phyloP scores from a whole-genome alignment of 2,797 vertebrate species.

The Poeciliopsis infans region DNA sequence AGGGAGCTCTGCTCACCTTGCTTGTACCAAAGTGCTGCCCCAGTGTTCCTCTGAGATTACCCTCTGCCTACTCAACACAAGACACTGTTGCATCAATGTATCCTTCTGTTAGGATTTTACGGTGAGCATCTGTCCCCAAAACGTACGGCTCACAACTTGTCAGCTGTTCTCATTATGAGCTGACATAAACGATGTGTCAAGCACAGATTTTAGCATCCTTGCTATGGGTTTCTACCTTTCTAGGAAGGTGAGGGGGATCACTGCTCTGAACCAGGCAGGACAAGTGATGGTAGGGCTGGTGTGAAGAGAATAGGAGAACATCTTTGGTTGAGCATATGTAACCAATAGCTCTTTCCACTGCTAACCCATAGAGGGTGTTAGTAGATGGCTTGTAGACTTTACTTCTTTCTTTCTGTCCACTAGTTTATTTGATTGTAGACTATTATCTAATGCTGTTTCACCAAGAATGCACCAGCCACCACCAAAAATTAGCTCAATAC shows the following conservation, averaged over 20 bases:
- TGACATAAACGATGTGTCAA: constrained; percentile 69
- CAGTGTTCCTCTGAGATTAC: constrained; percentile 67
- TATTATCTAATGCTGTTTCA: constrained; percentile 79
- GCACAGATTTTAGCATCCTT: constrained; percentile 77
- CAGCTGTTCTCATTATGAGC: constrained; percentile 52
- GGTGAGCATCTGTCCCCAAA: constrained; percentile 43
- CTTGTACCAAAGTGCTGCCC: constrained; percentile 86
- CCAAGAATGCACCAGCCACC: constrained; percentile 83
- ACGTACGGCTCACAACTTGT: constrained; percentile 43
- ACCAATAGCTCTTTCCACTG: constrained; percentile 73
- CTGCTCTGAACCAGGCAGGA: constrained; percentile 59
- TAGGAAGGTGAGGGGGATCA: constrained; percentile 54
- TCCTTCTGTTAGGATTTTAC: constrained; percentile 64
- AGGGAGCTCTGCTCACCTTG: constrained; percentile 76
- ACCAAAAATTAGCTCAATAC: constrained; percentile 81
- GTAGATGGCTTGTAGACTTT: constrained; percentile 77
- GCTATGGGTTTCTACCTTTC: constrained; percentile 61
- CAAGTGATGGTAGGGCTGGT: constrained; percentile 56
- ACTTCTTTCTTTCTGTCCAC: constrained; percentile 74
- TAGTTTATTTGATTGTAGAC: constrained; percentile 79
- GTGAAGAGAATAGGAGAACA: constrained; percentile 56
- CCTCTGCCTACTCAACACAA: constrained; percentile 67
- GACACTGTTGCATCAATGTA: constrained; percentile 55
- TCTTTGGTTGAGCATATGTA: constrained; percentile 70
- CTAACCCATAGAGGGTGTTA: constrained; percentile 74